Evolutionary conservation across 2,888 invertebrate genomes (phyloP), one percentile per base, ranked within the genome.

Genomic region (Patella depressa): DNA sequence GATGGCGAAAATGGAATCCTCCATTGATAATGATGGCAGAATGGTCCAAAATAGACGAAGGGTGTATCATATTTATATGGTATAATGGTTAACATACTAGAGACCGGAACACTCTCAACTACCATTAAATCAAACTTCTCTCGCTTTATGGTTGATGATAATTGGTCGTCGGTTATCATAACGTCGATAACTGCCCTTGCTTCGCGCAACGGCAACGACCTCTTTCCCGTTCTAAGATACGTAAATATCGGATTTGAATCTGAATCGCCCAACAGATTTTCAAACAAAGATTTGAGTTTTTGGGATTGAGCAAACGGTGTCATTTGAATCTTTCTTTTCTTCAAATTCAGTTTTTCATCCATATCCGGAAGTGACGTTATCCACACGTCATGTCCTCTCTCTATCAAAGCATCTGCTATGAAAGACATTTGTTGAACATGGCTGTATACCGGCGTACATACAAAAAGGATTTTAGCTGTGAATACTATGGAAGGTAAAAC

Each of bases 11-110:
- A 76, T 15, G 76, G 76, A 15, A 78, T 74, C 24, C 80, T n/a
- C n/a, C 74, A 59, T 7, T 55, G 55, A 9, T 74, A 53, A 24
- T 70, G 73, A 65, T 79, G 77, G 24, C 75, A 71, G 55, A 73
- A 79, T 4, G 78, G 73, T 2, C 75, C 75, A 19, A 79, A 57
- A 15, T 76, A 78, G 24, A 77, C 77, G 34, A 80, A 79, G 4
- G 78, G 77, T 19, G 77, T 75, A 53, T 73, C 73, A 34, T 77
- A 59, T 55, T 71, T 79, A 69, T 80, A 80, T 0, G 80, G 79
- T 53, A 80, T 54, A 17, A 79, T 76, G 1, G 70, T 72, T 24
- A 80, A 24, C 74, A 76, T 78, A 29, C 73, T 71, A 15, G 77
- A 55, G 29, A 76, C 71, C 1, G 77, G 77, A 53, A 78, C 53